Percentiles rank a stretch among this genome's conserved stretches.
Evolutionary conservation across 2,888 invertebrate species (phyloP).

Genomic region (Drosophila meridiana): DNA sequence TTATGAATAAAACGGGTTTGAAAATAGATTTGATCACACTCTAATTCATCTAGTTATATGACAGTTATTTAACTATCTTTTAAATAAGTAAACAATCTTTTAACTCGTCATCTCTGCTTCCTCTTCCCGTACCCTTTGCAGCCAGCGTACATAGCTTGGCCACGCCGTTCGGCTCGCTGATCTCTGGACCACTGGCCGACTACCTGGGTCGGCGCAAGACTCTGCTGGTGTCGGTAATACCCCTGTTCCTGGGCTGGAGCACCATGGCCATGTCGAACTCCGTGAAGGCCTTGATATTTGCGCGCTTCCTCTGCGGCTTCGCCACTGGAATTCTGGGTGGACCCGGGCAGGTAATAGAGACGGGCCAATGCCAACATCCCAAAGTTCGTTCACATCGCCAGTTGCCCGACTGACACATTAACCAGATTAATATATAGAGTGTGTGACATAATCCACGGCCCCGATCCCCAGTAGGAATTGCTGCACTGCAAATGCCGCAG

Average conservation of each 20-base stretch:
- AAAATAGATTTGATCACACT: no score
- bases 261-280: conserved; percentile 87
- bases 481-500: background rate
- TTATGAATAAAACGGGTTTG: no score
- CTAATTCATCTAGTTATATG: no score
- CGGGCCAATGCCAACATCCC: conserved; percentile 13
- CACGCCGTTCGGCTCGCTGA: conserved; percentile 90
- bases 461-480: conserved; percentile 39
- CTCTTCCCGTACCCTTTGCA: conserved; percentile 77
- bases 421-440: conserved; percentile 50
- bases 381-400: conserved; percentile 52
- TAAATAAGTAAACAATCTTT: background rate
- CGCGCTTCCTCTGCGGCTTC: conserved; percentile 89
- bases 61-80: background rate
- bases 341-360: conserved; percentile 88
- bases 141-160: conserved; percentile 92
- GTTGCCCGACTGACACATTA: conserved; percentile 65
- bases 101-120: background rate
- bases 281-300: conserved; percentile 88
- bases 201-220: conserved; percentile 89
- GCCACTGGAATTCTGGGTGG: conserved; percentile 91
- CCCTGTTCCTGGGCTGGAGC: conserved; percentile 89
- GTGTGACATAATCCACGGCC: conserved; percentile 26
- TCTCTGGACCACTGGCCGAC: conserved; percentile 90
- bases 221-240: conserved; percentile 88